phyloP scores from a whole-genome alignment of 2,113 vertebrate species.

The Myiozetetes cayanensis region DNA sequence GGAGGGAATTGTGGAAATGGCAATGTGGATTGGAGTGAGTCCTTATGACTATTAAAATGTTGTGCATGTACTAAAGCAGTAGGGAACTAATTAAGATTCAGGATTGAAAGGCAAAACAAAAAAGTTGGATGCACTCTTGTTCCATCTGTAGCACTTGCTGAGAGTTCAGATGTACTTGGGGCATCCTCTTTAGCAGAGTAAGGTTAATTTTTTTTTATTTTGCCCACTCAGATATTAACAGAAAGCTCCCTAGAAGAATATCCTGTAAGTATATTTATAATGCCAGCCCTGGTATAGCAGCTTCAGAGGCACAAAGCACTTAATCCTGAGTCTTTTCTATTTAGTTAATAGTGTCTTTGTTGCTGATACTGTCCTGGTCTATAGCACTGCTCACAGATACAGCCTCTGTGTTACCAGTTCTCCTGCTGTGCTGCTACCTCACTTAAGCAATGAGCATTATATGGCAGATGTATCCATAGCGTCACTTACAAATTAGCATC shows the following conservation, averaged over 20 bases:
- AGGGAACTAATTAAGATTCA: slow-evolving; percentile 80
- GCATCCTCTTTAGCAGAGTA: slow-evolving; percentile 31
- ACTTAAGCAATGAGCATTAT: neutral
- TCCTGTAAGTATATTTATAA: neutral
- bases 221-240: neutral
- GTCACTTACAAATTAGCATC: slow-evolving; percentile 17
- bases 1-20: slow-evolving; percentile 66
- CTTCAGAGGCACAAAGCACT: slow-evolving; percentile 40
- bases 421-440: slow-evolving; percentile 9
- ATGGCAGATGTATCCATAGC: neutral
- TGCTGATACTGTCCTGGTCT: slow-evolving; percentile 3
- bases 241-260: slow-evolving; percentile 19
- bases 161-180: slow-evolving; percentile 29
- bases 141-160: slow-evolving; percentile 70
- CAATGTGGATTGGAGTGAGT: slow-evolving; percentile 31
- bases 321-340: slow-evolving; percentile 18
- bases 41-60: slow-evolving; percentile 77
- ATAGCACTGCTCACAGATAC: neutral
- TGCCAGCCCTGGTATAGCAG: neutral
- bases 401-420: neutral
- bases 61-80: slow-evolving; percentile 77
- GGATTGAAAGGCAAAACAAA: slow-evolving; percentile 63
- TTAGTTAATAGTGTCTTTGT: slow-evolving; percentile 40
- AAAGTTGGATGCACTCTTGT: slow-evolving; percentile 71
- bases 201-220: neutral